These are phyloP conservation scores for Clinocottus analis DNA, from an alignment of 2,113 vertebrate species.

Conservation along the genomic window DNA sequence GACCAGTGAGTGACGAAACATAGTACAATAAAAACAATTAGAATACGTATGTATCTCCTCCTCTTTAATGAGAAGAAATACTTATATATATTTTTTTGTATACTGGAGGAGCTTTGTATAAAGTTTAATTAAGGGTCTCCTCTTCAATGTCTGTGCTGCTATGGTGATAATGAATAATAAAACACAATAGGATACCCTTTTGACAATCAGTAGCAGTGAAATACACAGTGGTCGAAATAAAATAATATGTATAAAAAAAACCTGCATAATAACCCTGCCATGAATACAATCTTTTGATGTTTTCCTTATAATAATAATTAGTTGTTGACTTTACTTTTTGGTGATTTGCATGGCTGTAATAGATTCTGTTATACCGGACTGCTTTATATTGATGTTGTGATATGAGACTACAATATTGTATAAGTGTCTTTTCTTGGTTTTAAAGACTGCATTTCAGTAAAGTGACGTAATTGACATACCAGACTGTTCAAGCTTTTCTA, in stretches of 20 bases:
- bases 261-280: not conserved
- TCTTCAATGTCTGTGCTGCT: not conserved
- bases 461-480: too few species aligned
- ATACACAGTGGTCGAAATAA: not conserved
- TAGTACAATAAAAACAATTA: not conserved
- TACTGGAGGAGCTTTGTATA: not conserved
- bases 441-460: too few species aligned
- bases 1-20: not conserved
- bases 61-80: too few species aligned
- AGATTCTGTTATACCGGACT: not conserved
- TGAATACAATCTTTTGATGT: not conserved
- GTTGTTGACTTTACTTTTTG: not conserved
- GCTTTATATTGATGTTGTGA: too few species aligned
- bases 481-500: too few species aligned
- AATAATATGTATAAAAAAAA: not conserved
- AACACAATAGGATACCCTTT: not conserved
- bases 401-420: too few species aligned
- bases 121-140: not conserved
- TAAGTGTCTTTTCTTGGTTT: too few species aligned
- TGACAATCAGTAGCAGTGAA: not conserved
- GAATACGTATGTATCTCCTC: not conserved
- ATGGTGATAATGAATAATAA: conserved; percentile 19
- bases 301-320: not conserved
- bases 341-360: not conserved
- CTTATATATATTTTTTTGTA: not conserved